A percentile compares a stretch with the other conserved stretches of the same genome.
Conservation (phyloP, 2,797 vertebrate species). For the Zenarchopterus dispar region DNA sequence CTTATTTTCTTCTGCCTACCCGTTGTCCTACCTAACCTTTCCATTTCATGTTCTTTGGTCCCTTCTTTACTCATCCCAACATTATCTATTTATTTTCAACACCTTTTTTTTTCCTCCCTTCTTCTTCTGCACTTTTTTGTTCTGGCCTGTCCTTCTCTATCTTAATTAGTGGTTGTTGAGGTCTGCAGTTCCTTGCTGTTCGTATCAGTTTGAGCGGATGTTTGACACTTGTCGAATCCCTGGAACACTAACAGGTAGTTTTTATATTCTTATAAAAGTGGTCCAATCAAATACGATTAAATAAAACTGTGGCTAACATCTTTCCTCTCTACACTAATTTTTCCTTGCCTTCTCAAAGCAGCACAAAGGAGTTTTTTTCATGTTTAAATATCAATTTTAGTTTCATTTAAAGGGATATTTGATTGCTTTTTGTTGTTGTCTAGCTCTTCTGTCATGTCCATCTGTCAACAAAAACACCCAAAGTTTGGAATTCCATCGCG, state of each 20-base stretch:
- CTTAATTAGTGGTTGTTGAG: constrained; percentile 86
- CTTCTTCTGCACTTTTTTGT: constrained; percentile 5
- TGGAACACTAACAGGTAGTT: constrained; percentile 81
- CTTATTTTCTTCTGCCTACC: constrained; percentile 51
- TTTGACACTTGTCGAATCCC: constrained; percentile 86
- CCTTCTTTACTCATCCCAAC: constrained; percentile 12
- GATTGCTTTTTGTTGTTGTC: too few species aligned
- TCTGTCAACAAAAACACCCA: too few species aligned
- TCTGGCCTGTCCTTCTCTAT: constrained; percentile 43
- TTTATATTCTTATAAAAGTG: constrained; percentile 40
- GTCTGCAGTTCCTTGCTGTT: constrained; percentile 87
- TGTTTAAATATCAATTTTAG: too few species aligned
- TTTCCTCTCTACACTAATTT: background rate
- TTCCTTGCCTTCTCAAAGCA: background rate
- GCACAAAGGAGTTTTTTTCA: too few species aligned
- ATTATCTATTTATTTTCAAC: constrained; percentile 7
- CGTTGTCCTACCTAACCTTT: constrained; percentile 32
- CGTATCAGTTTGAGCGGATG: constrained; percentile 85
- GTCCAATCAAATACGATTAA: background rate
- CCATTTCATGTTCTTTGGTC: constrained; percentile 16
- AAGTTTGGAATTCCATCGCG: too few species aligned
- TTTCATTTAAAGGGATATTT: too few species aligned
- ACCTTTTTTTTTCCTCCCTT: constrained; percentile 4
- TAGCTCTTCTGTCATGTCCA: too few species aligned
- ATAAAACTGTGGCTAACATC: background rate